These are phyloP conservation scores for Listrodromus nycthemerus DNA, from an alignment of 2,888 invertebrate genomes.

Conservation along the genomic window DNA sequence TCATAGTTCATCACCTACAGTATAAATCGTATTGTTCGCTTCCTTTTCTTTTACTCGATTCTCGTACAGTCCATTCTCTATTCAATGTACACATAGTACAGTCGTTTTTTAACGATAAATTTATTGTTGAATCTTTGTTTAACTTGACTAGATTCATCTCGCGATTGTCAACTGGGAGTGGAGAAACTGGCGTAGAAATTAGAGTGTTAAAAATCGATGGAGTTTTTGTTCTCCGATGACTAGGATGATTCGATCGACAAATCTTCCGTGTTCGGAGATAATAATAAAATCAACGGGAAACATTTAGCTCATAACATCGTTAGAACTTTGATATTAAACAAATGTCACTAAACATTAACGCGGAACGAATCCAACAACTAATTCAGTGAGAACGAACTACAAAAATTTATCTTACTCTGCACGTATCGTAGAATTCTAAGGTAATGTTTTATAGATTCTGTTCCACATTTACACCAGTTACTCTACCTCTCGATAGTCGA, in stretches of 20 bases:
- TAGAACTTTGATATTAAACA: not conserved
- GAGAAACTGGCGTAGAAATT: conserved; percentile 14
- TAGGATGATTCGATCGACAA: not conserved
- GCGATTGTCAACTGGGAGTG: conserved; percentile 5
- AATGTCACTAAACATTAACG: not conserved
- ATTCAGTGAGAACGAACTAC: too few relatives aligned
- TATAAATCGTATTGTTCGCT: conserved; percentile 32
- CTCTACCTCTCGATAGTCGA: conserved; percentile 15
- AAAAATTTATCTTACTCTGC: not conserved
- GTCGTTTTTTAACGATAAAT: conserved; percentile 21
- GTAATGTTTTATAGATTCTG: not conserved
- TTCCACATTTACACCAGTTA: conserved; percentile 22
- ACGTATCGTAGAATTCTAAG: not conserved
- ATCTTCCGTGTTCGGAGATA: not conserved
- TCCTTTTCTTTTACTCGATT: not conserved
- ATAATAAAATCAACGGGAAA: not conserved
- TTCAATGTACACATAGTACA: conserved; percentile 28
- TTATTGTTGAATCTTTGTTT: conserved; percentile 21
- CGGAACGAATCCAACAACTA: too few relatives aligned
- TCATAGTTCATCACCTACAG: conserved; percentile 29
- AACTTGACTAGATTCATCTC: conserved; percentile 19
- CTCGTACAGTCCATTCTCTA: conserved; percentile 8
- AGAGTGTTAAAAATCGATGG: too few relatives aligned
- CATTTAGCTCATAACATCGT: not conserved
- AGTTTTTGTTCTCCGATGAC: not conserved